Evolutionary conservation across 2,888 invertebrate species (phyloP), one percentile per base, ranked within the genome.

Genomic region (Dolomedes plantarius): DNA sequence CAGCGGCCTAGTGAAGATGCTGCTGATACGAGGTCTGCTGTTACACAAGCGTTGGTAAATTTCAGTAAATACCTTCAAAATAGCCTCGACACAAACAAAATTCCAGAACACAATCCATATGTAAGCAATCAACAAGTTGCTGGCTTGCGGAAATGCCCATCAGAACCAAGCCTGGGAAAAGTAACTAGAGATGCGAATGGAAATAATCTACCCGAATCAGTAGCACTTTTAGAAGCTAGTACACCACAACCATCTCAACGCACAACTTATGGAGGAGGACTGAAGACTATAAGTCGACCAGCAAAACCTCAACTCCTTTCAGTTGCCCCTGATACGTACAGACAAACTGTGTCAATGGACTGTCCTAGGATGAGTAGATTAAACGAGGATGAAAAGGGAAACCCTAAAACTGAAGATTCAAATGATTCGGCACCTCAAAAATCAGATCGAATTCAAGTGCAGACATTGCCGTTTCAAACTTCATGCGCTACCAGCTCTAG

Each of bases 91-190:
- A 65, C 88, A n/a, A 80, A 85, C 36, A 87, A 87, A 62, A 73
- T 87, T 19, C 64, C 50, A 23, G 56, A 64, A 23, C 79, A 86
- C n/a, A 68, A 71, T 41, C 27, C 39, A 27, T 32, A n/a, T 32
- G n/a, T 46, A 11, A 39, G 29, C 31, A 74, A 50, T 16, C 79
- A 74, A 27, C 79, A 80, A 36, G 13, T 27, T 0, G 32, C 56
- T 11, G 85, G 88, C 6, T 67, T 89, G 64, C 87, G 91, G 78
- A 93, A 92, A 90, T 94, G 94, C 90, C 94, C 94, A 50, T 94
- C 94, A 87, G 94, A 94, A 7, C 94, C 94, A 0, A 93, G 93
- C 88, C 91, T 94, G 50, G 88, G 88, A 29, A 86, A 86, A 68
- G 32, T 72, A 2, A 50, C 62, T 23, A 80, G 86, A 73, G 81